Evolutionary conservation across 2,888 invertebrate species (phyloP).

Genomic region (Glyphotaelius pellucidus): DNA sequence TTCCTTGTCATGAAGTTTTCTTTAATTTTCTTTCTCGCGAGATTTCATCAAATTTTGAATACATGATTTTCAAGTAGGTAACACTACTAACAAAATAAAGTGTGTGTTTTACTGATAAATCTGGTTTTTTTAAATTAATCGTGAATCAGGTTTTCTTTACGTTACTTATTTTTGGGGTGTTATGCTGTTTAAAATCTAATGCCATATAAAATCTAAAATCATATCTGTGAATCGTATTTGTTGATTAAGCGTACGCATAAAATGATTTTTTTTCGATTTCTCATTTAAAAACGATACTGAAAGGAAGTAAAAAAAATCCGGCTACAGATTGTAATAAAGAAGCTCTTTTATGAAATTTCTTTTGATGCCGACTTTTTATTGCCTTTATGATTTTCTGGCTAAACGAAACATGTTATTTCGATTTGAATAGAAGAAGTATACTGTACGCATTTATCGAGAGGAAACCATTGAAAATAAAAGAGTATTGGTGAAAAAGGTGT

Average conservation of each 20-base stretch:
- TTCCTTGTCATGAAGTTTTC: not conserved
- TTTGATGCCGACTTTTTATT: constrained; percentile 35
- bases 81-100: not conserved
- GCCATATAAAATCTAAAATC: too few species aligned
- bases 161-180: too few species aligned
- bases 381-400: constrained; percentile 6
- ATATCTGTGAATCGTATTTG: too few species aligned
- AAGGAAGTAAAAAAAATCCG: constrained; percentile 17
- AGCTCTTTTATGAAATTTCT: constrained; percentile 25
- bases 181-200: too few species aligned
- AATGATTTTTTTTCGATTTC: not conserved
- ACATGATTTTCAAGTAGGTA: not conserved
- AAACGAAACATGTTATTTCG: constrained; percentile 29
- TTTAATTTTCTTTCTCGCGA: not conserved
- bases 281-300: not conserved
- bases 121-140: not conserved
- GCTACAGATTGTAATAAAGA: constrained; percentile 27
- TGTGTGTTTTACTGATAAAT: not conserved
- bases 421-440: constrained; percentile 20
- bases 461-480: constrained; percentile 32
- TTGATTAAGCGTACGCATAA: not conserved
- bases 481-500: not conserved
- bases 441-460: constrained; percentile 6
- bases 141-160: too few species aligned
- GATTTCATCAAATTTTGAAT: not conserved